Percentiles rank a stretch among this genome's conserved stretches.
phyloP scores from a whole-genome alignment of 2,113 vertebrate species.

The Empidonax alnorum region DNA sequence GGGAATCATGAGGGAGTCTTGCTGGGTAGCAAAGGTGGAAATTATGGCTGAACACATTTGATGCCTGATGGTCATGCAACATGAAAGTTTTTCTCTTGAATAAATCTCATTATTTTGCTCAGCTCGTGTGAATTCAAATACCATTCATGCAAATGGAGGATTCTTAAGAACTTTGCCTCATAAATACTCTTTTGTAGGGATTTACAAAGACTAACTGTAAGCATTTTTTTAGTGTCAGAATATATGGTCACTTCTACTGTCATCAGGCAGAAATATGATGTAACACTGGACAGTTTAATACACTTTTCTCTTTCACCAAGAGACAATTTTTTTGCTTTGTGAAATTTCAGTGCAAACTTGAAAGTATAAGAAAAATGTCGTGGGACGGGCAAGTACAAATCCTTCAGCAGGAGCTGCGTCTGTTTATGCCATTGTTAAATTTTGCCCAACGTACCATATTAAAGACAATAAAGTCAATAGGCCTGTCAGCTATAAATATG shows the following conservation, averaged over 20 bases:
- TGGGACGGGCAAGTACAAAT: neutral
- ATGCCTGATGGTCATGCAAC: neutral
- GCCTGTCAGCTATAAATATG: neutral
- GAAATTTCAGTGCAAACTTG: neutral
- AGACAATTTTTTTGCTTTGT: neutral
- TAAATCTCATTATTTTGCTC: neutral
- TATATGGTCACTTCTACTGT: neutral
- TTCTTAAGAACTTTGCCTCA: neutral
- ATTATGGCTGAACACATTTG: neutral
- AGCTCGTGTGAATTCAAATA: neutral
- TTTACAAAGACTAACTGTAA: neutral
- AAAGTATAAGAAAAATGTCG: neutral
- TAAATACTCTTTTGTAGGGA: neutral
- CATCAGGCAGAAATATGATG: neutral
- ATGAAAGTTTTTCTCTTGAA: neutral
- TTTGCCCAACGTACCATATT: neutral
- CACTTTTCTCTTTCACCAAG: neutral
- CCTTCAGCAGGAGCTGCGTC: neutral
- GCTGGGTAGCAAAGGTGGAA: neutral
- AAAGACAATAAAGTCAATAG: neutral
- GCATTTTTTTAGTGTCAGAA: neutral
- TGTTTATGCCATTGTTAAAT: neutral
- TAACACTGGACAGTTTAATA: neutral
- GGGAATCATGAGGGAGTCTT: neutral
- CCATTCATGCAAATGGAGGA: neutral